Evolutionary conservation across 2,113 vertebrate species (phyloP).

Genomic region (Pteronura brasiliensis): DNA sequence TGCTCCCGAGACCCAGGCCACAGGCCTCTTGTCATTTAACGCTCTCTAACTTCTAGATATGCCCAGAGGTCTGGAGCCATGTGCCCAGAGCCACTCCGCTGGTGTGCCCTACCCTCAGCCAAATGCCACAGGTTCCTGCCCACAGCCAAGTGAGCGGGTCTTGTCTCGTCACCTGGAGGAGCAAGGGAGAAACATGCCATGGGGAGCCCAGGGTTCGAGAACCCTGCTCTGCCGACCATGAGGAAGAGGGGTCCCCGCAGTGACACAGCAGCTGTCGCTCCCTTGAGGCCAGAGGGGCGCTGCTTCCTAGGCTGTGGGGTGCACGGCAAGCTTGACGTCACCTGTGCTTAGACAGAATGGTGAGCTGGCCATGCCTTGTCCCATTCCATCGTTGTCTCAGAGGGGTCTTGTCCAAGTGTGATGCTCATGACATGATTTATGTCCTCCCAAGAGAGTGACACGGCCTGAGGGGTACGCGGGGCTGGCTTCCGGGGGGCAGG

Average conservation of each 20-base stretch:
- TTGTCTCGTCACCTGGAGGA: accelerated
- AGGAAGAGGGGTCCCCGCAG: accelerated
- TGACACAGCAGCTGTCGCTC: neutral
- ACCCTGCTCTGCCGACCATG: accelerated
- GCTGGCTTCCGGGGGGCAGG: accelerated
- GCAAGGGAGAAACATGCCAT: accelerated
- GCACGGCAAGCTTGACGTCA: neutral
- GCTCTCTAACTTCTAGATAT: neutral
- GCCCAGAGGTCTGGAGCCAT: accelerated
- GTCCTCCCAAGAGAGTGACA: no score
- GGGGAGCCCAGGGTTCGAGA: accelerated
- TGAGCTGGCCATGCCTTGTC: neutral
- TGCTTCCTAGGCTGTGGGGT: accelerated
- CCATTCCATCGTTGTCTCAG: neutral
- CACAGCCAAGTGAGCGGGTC: accelerated
- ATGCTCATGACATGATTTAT: neutral
- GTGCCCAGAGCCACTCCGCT: neutral
- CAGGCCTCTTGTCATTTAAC: no score
- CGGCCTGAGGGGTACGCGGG: accelerated
- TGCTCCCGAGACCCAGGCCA: no score
- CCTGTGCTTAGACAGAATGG: neutral
- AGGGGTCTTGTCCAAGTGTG: neutral
- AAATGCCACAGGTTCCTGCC: no score
- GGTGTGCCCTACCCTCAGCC: neutral
- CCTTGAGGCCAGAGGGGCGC: neutral